Evolutionary conservation across 1,140 invertebrate species (phyloP).

Genomic region (Hylaeus anthracinus): DNA sequence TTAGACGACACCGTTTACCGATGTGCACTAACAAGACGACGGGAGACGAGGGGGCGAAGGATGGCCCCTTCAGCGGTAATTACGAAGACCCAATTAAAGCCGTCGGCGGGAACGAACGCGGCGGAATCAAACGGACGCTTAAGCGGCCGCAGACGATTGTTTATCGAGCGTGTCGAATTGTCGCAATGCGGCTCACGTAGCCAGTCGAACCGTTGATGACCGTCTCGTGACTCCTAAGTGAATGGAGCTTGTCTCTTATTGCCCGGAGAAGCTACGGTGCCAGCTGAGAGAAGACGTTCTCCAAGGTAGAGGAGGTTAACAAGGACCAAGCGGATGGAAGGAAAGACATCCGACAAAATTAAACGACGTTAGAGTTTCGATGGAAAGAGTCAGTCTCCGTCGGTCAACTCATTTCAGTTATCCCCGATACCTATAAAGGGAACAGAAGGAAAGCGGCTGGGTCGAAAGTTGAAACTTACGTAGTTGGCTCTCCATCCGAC

Average conservation of each 20-base stretch:
- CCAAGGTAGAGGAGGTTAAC: no score
- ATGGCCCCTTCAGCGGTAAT: constrained; percentile 51
- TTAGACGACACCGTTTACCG: constrained; percentile 59
- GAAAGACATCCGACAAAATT: no score
- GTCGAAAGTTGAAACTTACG: no score
- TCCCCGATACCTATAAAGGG: no score
- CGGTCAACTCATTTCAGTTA: no score
- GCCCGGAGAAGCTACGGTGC: neutral
- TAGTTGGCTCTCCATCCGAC: neutral
- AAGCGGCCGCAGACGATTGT: constrained; percentile 44
- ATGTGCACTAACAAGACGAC: constrained; percentile 51
- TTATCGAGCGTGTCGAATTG: constrained; percentile 50
- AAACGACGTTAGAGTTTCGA: no score
- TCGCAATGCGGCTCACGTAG: constrained; percentile 47
- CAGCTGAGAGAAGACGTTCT: neutral
- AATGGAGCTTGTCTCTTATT: neutral
- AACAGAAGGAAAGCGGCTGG: no score
- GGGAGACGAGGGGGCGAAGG: constrained; percentile 6
- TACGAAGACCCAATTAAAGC: constrained; percentile 67
- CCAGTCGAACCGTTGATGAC: neutral
- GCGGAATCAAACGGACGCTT: constrained; percentile 51
- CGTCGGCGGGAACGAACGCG: constrained; percentile 39
- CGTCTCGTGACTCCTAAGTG: constrained; percentile 6
- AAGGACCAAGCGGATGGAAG: no score
- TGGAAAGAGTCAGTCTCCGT: no score